phyloP scores from a whole-genome alignment of 2,888 invertebrate species.

The Coleophora flavipennella region DNA sequence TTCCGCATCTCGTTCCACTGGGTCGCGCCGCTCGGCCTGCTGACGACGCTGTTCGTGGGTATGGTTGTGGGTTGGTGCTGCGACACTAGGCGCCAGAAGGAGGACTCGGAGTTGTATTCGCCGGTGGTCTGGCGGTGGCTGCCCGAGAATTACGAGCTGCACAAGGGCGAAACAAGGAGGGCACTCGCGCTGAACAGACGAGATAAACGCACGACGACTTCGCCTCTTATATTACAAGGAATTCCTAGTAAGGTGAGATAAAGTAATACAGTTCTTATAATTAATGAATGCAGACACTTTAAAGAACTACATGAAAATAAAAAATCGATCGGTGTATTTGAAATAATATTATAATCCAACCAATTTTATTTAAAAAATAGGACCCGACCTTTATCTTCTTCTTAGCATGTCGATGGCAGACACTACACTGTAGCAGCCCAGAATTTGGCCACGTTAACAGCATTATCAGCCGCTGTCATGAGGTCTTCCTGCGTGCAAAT shows the following conservation, averaged over 20 bases:
- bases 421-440: too few relatives aligned
- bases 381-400: too few relatives aligned
- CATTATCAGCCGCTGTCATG: too few relatives aligned
- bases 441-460: too few relatives aligned
- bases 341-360: too few relatives aligned
- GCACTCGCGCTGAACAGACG: slow-evolving; percentile 14
- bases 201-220: slow-evolving; percentile 14
- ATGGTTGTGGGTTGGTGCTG: slow-evolving; percentile 67
- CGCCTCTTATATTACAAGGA: slow-evolving; percentile 39
- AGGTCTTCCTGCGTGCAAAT: too few relatives aligned
- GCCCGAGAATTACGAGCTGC: slow-evolving; percentile 36
- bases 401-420: too few relatives aligned
- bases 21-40: slow-evolving; percentile 82
- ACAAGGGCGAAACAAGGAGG: slow-evolving; percentile 31
- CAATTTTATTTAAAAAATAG: too few relatives aligned
- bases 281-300: too few relatives aligned
- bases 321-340: too few relatives aligned
- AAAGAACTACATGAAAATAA: too few relatives aligned
- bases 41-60: slow-evolving; percentile 78
- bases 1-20: slow-evolving; percentile 87
- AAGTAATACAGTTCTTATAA: too few relatives aligned
- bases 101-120: slow-evolving; percentile 57
- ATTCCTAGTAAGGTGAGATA: slow-evolving; percentile 1
- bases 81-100: slow-evolving; percentile 32
- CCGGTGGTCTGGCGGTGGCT: slow-evolving; percentile 46